A percentile compares a stretch with the other conserved stretches of the same genome.
Conservation (phyloP, 2,888 invertebrate species). For the Axea sp. region DNA sequence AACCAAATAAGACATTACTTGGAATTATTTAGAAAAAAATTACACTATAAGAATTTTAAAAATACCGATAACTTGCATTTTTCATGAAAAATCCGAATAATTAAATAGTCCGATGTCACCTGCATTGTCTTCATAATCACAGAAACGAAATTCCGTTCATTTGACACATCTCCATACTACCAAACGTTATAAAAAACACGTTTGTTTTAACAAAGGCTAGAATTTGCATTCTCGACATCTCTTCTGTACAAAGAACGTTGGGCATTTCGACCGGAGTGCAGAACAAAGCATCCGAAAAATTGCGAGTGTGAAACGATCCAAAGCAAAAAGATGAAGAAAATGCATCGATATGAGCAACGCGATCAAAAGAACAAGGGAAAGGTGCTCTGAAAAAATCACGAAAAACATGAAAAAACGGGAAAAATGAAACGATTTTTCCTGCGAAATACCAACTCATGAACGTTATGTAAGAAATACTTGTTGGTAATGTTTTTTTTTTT, state of each 20-base stretch:
- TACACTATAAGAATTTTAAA: no score
- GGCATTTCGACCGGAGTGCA: slow-evolving; percentile 24
- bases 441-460: slow-evolving; percentile 6
- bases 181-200: slow-evolving; percentile 17
- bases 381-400: not conserved
- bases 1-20: no score
- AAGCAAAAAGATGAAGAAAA: slow-evolving; percentile 23
- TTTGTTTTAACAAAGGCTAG: slow-evolving; percentile 43
- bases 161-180: not conserved
- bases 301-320: slow-evolving; percentile 29
- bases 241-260: slow-evolving; percentile 24
- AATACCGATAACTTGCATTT: no score
- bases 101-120: no score
- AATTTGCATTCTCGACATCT: slow-evolving; percentile 49
- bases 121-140: not conserved
- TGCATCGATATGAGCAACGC: slow-evolving; percentile 22
- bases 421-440: slow-evolving; percentile 13
- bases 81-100: no score
- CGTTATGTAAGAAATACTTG: slow-evolving; percentile 25
- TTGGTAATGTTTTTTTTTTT: slow-evolving; percentile 48
- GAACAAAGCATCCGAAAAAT: slow-evolving; percentile 49
- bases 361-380: slow-evolving; percentile 5
- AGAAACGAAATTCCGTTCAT: slow-evolving; percentile 8
- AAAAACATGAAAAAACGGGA: slow-evolving; percentile 9
- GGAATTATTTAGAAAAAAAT: no score